A percentile compares a stretch with the other conserved stretches of the same genome.
phyloP scores from a whole-genome alignment of 2,888 invertebrate species.

The Ferdinandea cuprea region DNA sequence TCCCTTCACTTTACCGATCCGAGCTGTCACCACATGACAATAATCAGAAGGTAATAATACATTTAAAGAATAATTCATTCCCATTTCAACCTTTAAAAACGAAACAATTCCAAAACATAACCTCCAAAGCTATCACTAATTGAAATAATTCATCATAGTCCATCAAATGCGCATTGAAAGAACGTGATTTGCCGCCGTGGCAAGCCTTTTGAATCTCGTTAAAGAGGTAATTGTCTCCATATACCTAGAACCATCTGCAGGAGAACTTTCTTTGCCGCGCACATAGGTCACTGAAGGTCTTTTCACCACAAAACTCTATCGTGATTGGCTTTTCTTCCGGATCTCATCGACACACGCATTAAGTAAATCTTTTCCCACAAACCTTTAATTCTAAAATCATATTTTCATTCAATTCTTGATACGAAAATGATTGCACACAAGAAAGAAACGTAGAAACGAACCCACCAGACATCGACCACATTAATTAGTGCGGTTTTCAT shows the following conservation, averaged over 20 bases:
- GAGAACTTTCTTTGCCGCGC: slow-evolving; percentile 2
- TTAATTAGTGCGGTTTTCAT: slow-evolving; percentile 69
- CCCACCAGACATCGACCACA: slow-evolving; percentile 47
- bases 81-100: no score
- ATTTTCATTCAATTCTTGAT: slow-evolving; percentile 64
- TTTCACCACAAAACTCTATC: slow-evolving; percentile 24
- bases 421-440: slow-evolving; percentile 57
- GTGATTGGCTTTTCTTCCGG: slow-evolving; percentile 48
- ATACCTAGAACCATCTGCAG: background rate
- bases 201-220: slow-evolving; percentile 33
- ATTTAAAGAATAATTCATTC: no score
- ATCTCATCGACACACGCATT: slow-evolving; percentile 54
- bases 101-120: background rate
- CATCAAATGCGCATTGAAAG: slow-evolving; percentile 6
- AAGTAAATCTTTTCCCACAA: slow-evolving; percentile 51
- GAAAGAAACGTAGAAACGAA: slow-evolving; percentile 13
- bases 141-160: slow-evolving; percentile 22
- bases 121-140: slow-evolving; percentile 1
- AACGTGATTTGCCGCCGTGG: slow-evolving; percentile 9
- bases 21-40: no score
- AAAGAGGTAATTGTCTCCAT: slow-evolving; percentile 33
- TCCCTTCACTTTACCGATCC: no score
- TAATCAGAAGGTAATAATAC: no score
- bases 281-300: slow-evolving; percentile 52
- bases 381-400: slow-evolving; percentile 29